A percentile compares a stretch with the other conserved stretches of the same genome.
phyloP scores from a whole-genome alignment of 2,888 invertebrate species.

The Stegophylla sp. region DNA sequence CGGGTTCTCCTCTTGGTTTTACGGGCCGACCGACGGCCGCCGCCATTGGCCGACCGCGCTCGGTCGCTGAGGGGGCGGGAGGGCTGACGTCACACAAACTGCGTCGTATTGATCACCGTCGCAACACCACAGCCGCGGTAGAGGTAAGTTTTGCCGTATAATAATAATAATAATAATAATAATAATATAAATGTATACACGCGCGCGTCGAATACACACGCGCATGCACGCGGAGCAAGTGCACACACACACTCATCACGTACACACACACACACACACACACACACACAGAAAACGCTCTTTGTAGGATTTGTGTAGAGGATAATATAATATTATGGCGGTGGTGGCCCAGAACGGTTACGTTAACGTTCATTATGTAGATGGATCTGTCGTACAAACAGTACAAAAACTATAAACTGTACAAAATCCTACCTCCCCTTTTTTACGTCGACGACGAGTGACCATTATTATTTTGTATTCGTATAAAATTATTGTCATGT shows the following conservation, averaged over 20 bases:
- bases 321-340: too few relatives aligned
- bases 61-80: too few relatives aligned
- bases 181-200: too few relatives aligned
- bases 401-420: too few relatives aligned
- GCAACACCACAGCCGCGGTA: slow-evolving; percentile 22
- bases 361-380: too few relatives aligned
- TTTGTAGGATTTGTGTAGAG: slow-evolving; percentile 12
- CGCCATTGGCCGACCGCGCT: slow-evolving; percentile 13
- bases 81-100: slow-evolving; percentile 56
- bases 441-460: neutral
- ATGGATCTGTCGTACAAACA: too few relatives aligned
- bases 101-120: slow-evolving; percentile 58
- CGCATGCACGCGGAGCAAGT: neutral
- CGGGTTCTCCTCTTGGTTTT: slow-evolving; percentile 50
- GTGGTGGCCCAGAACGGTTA: too few relatives aligned
- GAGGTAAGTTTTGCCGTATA: neutral
- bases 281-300: neutral
- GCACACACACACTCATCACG: neutral
- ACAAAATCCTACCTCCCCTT: too few relatives aligned
- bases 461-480: neutral
- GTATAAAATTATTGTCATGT: neutral
- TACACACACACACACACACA: neutral
- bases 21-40: slow-evolving; percentile 35
- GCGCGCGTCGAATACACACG: neutral
- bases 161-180: too few relatives aligned